Evolutionary conservation across 2,113 vertebrate genomes (phyloP).

Genomic region (Phyllopteryx taeniolatus): DNA sequence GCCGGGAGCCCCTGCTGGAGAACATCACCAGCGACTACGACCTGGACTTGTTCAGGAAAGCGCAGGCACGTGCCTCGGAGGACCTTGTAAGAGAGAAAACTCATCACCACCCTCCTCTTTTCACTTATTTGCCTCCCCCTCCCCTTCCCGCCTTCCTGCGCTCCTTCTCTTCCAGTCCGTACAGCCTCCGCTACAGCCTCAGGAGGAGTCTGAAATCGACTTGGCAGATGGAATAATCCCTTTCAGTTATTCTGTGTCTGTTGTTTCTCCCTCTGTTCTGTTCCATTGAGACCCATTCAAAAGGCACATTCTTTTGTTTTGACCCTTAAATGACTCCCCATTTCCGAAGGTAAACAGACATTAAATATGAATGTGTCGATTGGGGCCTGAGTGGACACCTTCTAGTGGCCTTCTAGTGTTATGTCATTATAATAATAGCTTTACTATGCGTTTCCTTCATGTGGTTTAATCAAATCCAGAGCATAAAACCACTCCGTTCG

Average conservation of each 20-base stretch:
- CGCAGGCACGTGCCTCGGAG: conserved; percentile 93
- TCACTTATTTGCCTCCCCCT: not conserved
- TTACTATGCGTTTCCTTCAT: not conserved
- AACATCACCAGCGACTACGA: conserved; percentile 99
- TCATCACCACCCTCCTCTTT: conserved; percentile 57
- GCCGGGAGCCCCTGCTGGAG: conserved; percentile 91
- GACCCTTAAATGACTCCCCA: not conserved
- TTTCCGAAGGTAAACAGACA: not conserved
- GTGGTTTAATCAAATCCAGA: not conserved
- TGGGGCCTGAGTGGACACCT: not conserved
- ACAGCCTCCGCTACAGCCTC: conserved; percentile 48
- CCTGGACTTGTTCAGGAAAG: conserved; percentile 96
- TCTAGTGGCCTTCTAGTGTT: not conserved
- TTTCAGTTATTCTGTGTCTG: conserved; percentile 29
- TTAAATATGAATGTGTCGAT: conserved; percentile 1
- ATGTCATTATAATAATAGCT: not conserved
- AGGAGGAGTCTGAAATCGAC: conserved; percentile 51
- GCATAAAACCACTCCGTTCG: not conserved
- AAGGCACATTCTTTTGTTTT: not conserved
- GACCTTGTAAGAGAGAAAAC: conserved; percentile 90
- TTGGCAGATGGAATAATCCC: conserved; percentile 53
- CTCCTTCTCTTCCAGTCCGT: conserved; percentile 50
- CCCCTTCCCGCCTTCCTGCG: conserved; percentile 33
- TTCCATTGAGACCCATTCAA: conserved; percentile 16
- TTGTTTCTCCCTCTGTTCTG: conserved; percentile 8